Base-by-base conservation (phyloP, 1,140 invertebrate genomes). In the Temnothorax longispinosus region DNA sequence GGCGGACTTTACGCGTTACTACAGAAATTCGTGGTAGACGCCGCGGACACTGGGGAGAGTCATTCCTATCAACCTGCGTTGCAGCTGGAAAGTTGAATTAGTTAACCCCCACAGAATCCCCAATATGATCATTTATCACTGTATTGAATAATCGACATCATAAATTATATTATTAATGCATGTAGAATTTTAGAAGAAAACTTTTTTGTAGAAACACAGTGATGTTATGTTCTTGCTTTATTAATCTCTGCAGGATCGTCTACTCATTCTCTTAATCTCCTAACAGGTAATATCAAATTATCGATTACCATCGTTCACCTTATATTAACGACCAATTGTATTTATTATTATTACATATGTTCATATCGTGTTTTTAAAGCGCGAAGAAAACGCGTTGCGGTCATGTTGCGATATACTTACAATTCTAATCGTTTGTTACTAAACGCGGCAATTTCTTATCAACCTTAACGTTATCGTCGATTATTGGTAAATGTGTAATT, bases 1-100 rank as follows among this genome's bases (percentile, higher is more conserved):
- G 97, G 95, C 8, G 95, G 97, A 38, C 90, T 97, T 0, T 98
- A 97, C 77, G 93, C 96, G 0, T 89, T 97, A 2, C 95, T 98
- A 94, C 96, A 96, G 85, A 97, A 97, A 93, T 93, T 96, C 7
- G 96, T 98, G 15, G 82, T 96, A 15, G 95, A 96, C 72, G 89
- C 90, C 0, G 86, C 93, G 15, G 92, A 93, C 15, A 87, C 84
- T 7, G 85, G 71, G 18, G 91, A 92, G 80, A 86, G 69, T 21
- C 90, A 91, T 50, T 87, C 91, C 3, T 95, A 95, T 88, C 94
- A 94, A 82, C 94, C 94, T 47, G 94, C 94, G 8, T 91, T 94
- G 75, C 93, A 94, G 85, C 91, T 94, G 44, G 94, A 95, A 84
- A 92, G 93, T 77, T 94, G 64, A 94, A 58, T 44, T 27, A 32